Percentiles rank a stretch among this genome's conserved stretches.
These are phyloP conservation scores for Leptopterna dolabrata DNA, from an alignment of 2,888 invertebrate species.

Conservation along the genomic window DNA sequence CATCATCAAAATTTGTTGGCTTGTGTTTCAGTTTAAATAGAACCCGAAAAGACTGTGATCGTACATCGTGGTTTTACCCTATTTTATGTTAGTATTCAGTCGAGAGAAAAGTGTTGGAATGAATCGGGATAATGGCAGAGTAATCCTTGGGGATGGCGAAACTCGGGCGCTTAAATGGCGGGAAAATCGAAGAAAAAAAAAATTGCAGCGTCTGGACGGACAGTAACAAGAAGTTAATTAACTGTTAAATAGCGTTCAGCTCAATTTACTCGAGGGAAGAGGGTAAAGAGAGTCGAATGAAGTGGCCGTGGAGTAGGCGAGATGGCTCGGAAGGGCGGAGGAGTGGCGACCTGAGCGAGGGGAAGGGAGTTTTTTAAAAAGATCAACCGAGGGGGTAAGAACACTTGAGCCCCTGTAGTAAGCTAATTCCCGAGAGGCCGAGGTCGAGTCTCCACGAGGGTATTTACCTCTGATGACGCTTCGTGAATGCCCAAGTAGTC, in stretches of 20 bases:
- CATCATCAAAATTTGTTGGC: no score
- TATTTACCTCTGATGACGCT: conserved; percentile 1
- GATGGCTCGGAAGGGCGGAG: neutral
- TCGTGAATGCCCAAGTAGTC: conserved; percentile 19
- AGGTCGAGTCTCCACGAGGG: neutral
- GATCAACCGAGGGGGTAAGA: conserved; percentile 13
- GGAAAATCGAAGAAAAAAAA: neutral
- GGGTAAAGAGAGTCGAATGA: conserved; percentile 29
- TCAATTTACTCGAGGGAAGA: neutral
- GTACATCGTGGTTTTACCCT: no score
- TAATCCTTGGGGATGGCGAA: neutral
- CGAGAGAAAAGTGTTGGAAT: no score
- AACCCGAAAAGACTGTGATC: no score
- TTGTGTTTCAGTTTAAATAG: no score
- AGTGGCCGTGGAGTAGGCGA: neutral
- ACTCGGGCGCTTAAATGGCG: neutral
- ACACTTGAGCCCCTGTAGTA: conserved; percentile 20
- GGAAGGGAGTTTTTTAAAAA: neutral
- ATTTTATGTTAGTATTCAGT: no score
- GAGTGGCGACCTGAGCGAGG: neutral
- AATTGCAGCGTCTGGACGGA: neutral
- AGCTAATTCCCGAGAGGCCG: neutral
- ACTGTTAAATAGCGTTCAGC: conserved; percentile 29
- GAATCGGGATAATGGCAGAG: no score
- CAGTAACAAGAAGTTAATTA: conserved; percentile 24